Conservation (phyloP, 1,140 invertebrate genomes). For the Arion vulgaris region DNA sequence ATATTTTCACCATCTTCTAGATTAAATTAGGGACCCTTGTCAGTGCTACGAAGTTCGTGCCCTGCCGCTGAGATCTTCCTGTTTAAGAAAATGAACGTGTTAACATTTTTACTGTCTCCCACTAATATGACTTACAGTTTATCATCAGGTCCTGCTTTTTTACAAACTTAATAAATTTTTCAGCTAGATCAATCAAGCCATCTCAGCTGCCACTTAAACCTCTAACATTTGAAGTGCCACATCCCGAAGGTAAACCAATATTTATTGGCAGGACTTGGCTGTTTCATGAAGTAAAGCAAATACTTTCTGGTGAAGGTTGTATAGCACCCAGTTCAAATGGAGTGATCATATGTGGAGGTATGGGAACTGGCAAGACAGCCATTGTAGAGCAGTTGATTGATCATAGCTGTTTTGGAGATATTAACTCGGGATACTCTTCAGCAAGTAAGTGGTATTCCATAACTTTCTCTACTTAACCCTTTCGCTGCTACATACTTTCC, state of each 20-base stretch:
- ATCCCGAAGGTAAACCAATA: conserved; percentile 78
- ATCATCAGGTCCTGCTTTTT: no score
- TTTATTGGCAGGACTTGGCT: conserved; percentile 92
- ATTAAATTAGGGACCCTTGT: no score
- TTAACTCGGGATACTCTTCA: not conserved
- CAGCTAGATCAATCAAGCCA: conserved; percentile 80
- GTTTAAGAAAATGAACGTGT: no score
- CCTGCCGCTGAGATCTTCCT: no score
- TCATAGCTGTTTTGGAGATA: conserved; percentile 88
- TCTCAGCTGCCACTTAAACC: conserved; percentile 87
- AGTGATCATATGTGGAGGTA: conserved; percentile 69
- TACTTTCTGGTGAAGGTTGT: conserved; percentile 57
- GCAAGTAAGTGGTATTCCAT: not conserved
- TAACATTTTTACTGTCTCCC: no score
- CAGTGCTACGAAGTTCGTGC: no score
- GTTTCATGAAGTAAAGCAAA: conserved; percentile 82
- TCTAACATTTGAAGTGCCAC: conserved; percentile 92
- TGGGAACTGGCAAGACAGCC: conserved; percentile 85
- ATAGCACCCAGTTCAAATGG: conserved; percentile 53
- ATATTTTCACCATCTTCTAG: no score
- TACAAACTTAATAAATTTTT: no score
- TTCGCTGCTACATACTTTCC: no score
- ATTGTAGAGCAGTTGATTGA: conserved; percentile 91
- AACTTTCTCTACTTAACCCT: not conserved
- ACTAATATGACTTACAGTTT: no score